Base-by-base conservation (phyloP, 2,113 vertebrate species). In the Peromyscus californicus region DNA sequence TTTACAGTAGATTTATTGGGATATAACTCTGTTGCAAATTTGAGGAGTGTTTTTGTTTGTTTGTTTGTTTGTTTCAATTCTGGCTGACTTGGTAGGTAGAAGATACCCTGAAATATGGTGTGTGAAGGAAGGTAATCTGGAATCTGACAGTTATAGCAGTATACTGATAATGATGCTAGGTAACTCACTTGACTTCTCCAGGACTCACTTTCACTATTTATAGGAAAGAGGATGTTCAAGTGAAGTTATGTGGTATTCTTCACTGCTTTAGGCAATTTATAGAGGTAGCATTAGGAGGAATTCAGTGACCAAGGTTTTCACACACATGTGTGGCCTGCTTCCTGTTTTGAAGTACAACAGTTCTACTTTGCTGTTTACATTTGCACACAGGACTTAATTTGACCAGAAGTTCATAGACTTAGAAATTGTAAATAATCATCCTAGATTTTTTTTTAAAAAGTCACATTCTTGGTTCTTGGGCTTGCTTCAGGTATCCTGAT, bases 341-440 rank as follows among this genome's bases (percentile, higher is more conserved):
- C 10, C 70, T 88, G 26, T 90, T 95, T 88, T 88, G 29, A 92
- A 45, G 1, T 85, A 63, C 5, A 85, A 33, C 1, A 84, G 16
- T 13, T 94, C 69, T 79, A 6, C 12, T 84, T 90, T 96, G 90
- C 54, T 93, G 17, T 88, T 80, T 74, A 88, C 36, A 57, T 96
- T 10, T 91, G 48, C 10, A 94, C 5, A n/a, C 70, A 51, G 31
- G 10, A 85, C 45, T 75, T 85, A 15, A 75, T 93, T 96, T 87
- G 36, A 88, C 1, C 45, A 78, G 74, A 90, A 29, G 1, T 39
- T 69, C 10, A 70, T 74, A 45, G 67, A 3, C 72, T 95, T 70
- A 76, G 39, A 90, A 54, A 16, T 26, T 51, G 1, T 63, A 93
- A 96, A 8, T 45, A 59, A 63, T 82, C 75, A 1, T 75, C 75